Base-by-base conservation (phyloP, 2,113 vertebrate genomes). In the Protobothrops mucrosquamatus region DNA sequence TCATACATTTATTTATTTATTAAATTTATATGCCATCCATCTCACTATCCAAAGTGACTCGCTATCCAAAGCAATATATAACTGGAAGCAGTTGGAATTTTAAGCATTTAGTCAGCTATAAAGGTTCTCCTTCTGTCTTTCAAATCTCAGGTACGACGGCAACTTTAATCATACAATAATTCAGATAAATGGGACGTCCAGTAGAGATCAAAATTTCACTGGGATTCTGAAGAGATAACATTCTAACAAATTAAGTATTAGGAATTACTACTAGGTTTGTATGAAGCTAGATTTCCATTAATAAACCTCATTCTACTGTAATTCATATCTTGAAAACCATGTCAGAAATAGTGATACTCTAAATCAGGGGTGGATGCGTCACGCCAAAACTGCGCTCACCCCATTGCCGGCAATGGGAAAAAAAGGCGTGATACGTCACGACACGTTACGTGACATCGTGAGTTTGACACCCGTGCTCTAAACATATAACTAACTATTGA, bases 241-340 rank as follows among this genome's bases (percentile, higher is more conserved):
- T 22, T 26, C 34, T 57, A 46, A 56, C 34, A 6, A 69, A 34
- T 69, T 48, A 69, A 69, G 12, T n/a, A 46, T 46, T 69, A n/a
- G 64, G 15, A 69, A 69, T 69, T 12, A n/a, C 64, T 34, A 34
- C 29, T 69, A n/a, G 15, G 4, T n/a, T n/a, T 69, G 26, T 15
- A 15, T 69, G 64, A n/a, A 15, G 29, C 64, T 6, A 69, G 29
- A 34, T 69, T 26, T 86, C 46, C 93, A 95, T 93, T 88, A 95
- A 92, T 95, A 95, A 95, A 95, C 92, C 52, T 91, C 93, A 93
- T 20, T 69, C 29, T 69, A 74, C 59, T 92, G 86, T n/a, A 81
- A 89, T 91, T 95, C 92, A 55, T 69, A 93, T 91, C 92, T 94
- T 95, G 90, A 94, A 92, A 96, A 96, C 85, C 1, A 85, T 89